A percentile compares a stretch with the other conserved stretches of the same genome.
phyloP scores from a whole-genome alignment of 1,140 invertebrate genomes.

The Pemphigus obesinymphae region DNA sequence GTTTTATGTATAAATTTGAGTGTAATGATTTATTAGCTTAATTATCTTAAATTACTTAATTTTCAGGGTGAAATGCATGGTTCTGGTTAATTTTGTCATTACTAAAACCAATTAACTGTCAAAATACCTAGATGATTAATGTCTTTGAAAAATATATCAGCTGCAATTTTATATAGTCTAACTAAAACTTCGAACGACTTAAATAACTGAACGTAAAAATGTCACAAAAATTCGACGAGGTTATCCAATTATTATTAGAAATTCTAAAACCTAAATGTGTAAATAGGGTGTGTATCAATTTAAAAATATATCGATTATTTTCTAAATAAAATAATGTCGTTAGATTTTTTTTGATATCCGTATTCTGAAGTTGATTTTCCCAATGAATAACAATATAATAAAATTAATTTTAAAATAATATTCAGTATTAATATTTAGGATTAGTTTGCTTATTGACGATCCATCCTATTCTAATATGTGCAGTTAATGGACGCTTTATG shows the following conservation, averaged over 20 bases:
- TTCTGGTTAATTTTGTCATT: neutral
- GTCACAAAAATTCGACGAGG: neutral
- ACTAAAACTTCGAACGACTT: neutral
- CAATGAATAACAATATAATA: too few species aligned
- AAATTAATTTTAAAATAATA: too few species aligned
- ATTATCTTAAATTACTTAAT: neutral
- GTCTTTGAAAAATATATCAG: neutral
- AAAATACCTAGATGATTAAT: constrained; percentile 2
- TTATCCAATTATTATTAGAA: neutral
- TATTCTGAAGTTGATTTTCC: too few species aligned
- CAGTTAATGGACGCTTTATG: constrained; percentile 3
- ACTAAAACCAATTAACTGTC: neutral
- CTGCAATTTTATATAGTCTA: too few species aligned
- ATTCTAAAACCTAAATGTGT: neutral
- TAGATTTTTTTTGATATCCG: too few species aligned
- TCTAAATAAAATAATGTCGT: too few species aligned
- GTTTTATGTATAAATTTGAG: neutral
- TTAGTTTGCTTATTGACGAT: neutral
- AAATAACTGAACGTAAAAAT: neutral
- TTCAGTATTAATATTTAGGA: too few species aligned
- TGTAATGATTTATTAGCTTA: neutral
- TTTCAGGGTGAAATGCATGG: neutral
- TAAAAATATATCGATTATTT: too few species aligned
- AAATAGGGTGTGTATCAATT: too few species aligned
- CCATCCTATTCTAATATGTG: neutral